Conservation (phyloP, 2,888 invertebrate species). For the Drosophila imparisetae region DNA sequence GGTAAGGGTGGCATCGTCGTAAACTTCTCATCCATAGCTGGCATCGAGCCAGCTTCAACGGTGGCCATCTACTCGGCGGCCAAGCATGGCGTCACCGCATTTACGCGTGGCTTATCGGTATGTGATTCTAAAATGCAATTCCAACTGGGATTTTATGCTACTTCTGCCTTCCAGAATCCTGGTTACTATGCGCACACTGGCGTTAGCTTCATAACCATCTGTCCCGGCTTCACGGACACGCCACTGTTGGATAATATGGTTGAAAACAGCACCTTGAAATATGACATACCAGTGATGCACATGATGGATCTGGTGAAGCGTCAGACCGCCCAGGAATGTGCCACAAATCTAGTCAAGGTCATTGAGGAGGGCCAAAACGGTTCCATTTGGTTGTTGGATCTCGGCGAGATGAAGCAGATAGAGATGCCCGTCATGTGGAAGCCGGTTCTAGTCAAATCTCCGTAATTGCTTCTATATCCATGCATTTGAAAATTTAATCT, state of each 20-base stretch:
- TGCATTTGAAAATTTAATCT: not conserved
- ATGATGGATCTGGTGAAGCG: constrained; percentile 47
- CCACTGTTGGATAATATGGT: constrained; percentile 55
- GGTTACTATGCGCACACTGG: constrained; percentile 59
- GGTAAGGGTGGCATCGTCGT: constrained; percentile 83
- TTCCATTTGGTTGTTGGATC: constrained; percentile 74
- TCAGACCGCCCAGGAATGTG: constrained; percentile 74
- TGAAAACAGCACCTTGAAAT: constrained; percentile 65
- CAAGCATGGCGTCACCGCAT: constrained; percentile 84
- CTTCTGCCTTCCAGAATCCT: constrained; percentile 46
- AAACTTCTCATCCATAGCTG: constrained; percentile 83
- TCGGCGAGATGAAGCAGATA: constrained; percentile 67
- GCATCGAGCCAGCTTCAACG: constrained; percentile 64
- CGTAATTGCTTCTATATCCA: not conserved
- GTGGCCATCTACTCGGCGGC: constrained; percentile 83
- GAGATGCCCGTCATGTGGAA: constrained; percentile 68
- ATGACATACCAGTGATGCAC: constrained; percentile 35
- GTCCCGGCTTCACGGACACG: constrained; percentile 76
- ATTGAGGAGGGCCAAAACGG: constrained; percentile 76
- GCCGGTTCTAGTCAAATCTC: constrained; percentile 35
- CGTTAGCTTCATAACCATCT: constrained; percentile 75
- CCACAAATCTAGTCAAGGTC: constrained; percentile 69
- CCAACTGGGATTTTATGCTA: not conserved
- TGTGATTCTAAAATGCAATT: not conserved
- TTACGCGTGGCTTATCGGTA: constrained; percentile 82